These are phyloP conservation scores for Hyla sarda DNA, from an alignment of 2,113 vertebrate genomes.

Conservation along the genomic window DNA sequence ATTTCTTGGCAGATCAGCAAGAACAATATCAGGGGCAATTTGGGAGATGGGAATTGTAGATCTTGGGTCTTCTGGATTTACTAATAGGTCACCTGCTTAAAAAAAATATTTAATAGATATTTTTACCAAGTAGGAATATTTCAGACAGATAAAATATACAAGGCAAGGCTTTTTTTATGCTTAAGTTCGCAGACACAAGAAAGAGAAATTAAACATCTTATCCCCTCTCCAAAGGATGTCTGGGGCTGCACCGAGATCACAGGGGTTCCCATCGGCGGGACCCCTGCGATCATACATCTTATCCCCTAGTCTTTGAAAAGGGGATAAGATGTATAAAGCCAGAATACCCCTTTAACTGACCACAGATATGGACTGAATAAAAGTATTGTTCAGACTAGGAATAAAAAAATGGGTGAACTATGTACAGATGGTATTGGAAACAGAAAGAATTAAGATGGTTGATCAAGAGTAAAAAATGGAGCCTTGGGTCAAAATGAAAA, in stretches of 20 bases:
- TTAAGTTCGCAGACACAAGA: background rate
- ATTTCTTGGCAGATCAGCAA: slow-evolving; percentile 89
- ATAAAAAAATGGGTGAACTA: background rate
- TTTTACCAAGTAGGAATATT: background rate
- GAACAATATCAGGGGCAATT: slow-evolving; percentile 89
- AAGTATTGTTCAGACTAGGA: background rate
- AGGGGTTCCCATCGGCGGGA: too few species aligned
- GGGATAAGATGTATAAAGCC: too few species aligned
- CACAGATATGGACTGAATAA: background rate
- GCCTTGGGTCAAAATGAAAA: too few species aligned
- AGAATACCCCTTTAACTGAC: too few species aligned
- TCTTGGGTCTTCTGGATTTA: slow-evolving; percentile 79
- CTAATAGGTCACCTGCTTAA: slow-evolving; percentile 82
- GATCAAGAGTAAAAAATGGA: background rate
- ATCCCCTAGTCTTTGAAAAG: too few species aligned
- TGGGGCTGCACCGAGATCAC: too few species aligned
- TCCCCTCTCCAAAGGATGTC: too few species aligned
- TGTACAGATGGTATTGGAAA: background rate
- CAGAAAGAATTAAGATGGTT: background rate
- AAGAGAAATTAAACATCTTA: too few species aligned
- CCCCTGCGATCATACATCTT: too few species aligned
- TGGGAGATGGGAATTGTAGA: slow-evolving; percentile 87
- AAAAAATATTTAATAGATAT: background rate
- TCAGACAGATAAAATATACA: too few species aligned
- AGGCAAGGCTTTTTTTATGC: too few species aligned